Percentiles rank a stretch among this genome's conserved stretches.
Evolutionary conservation across 2,888 invertebrate species (phyloP).

Genomic region (Spodoptera littoralis): DNA sequence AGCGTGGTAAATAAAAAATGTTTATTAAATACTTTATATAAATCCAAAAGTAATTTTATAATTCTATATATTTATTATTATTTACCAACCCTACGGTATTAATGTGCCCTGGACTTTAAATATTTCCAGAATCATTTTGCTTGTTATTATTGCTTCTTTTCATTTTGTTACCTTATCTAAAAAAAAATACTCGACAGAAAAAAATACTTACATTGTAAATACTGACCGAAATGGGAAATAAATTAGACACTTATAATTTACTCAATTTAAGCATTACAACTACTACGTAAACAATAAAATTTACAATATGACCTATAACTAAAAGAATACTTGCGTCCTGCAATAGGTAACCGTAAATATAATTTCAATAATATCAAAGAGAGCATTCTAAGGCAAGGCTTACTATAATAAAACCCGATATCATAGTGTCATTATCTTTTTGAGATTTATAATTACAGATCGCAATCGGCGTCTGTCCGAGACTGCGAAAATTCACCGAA

Average conservation of each 20-base stretch:
- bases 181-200: conserved; percentile 76
- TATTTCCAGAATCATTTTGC: conserved; percentile 46
- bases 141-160: conserved; percentile 79
- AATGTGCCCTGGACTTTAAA: conserved; percentile 34
- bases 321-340: conserved; percentile 87
- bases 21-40: conserved; percentile 7
- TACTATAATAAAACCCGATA: conserved; percentile 65
- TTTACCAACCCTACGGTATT: conserved; percentile 35
- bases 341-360: conserved; percentile 87
- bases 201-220: conserved; percentile 88
- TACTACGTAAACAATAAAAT: conserved; percentile 81
- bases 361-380: conserved; percentile 84
- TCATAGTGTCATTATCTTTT: conserved; percentile 61
- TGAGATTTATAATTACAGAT: conserved; percentile 65
- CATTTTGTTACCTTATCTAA: conserved; percentile 72
- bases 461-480: conserved; percentile 33
- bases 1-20: conserved; percentile 32
- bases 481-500: conserved; percentile 30
- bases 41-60: conserved; percentile 23
- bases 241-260: conserved; percentile 84
- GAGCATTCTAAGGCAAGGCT: conserved; percentile 87
- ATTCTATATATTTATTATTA: conserved; percentile 21
- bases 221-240: conserved; percentile 89
- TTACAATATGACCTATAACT: conserved; percentile 83
- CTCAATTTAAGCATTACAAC: conserved; percentile 70